Conservation (phyloP, 2,888 invertebrate species). For the Mimas tiliae region DNA sequence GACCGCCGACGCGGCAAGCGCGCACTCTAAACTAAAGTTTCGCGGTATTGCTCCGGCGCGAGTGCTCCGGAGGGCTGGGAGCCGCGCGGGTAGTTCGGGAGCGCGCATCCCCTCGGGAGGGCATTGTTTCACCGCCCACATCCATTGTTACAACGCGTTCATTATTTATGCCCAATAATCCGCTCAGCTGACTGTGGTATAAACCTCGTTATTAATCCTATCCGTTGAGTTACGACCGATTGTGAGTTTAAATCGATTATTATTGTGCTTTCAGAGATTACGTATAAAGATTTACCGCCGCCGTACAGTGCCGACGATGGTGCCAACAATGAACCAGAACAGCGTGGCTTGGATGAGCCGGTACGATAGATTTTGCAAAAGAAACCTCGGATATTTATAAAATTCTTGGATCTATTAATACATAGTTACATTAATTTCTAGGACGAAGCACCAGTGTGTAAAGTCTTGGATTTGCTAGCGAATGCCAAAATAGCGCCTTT, state of each 20-base stretch:
- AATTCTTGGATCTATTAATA: background rate
- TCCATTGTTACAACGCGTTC: constrained; percentile 56
- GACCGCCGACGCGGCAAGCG: constrained; percentile 19
- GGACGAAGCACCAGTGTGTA: constrained; percentile 59
- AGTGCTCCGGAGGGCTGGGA: constrained; percentile 8
- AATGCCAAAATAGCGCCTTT: constrained; percentile 63
- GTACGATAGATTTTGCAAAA: constrained; percentile 43
- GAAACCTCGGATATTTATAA: constrained; percentile 23
- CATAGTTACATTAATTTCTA: constrained; percentile 45
- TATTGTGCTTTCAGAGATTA: constrained; percentile 66
- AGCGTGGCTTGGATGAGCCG: constrained; percentile 49
- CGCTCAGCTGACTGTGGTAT: constrained; percentile 62
- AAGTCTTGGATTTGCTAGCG: constrained; percentile 72
- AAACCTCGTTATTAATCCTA: constrained; percentile 58
- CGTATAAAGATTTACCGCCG: constrained; percentile 72
- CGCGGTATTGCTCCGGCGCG: constrained; percentile 13
- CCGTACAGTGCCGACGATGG: constrained; percentile 70
- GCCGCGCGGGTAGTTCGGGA: constrained; percentile 46
- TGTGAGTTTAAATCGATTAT: constrained; percentile 54
- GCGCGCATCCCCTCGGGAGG: constrained; percentile 54
- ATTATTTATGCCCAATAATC: constrained; percentile 64
- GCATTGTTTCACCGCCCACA: constrained; percentile 59
- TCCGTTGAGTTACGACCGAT: constrained; percentile 56
- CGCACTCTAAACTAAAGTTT: constrained; percentile 39
- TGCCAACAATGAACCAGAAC: constrained; percentile 45